Conservation (phyloP, 1,140 invertebrate species). For the Cyphomyrmex costatus region DNA sequence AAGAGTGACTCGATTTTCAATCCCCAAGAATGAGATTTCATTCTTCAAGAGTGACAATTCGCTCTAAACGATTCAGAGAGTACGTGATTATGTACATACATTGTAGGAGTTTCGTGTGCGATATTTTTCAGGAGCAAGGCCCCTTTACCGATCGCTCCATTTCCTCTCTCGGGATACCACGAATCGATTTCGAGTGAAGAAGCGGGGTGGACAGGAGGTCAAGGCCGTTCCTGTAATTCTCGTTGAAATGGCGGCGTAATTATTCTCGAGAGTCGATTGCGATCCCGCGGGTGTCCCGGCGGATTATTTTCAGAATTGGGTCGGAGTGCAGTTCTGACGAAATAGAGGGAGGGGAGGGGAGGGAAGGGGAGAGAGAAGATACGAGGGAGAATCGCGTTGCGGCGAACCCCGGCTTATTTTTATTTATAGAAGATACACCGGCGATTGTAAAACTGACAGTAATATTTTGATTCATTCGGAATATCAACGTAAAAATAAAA, state of each 20-base stretch:
- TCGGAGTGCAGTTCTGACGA: constrained; percentile 10
- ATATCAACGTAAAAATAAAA: background rate
- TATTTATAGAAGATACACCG: constrained; percentile 47
- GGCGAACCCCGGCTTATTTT: background rate
- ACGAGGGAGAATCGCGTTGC: background rate
- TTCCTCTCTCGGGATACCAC: background rate
- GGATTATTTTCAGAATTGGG: constrained; percentile 40
- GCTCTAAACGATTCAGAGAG: too few species aligned
- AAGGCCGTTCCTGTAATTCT: constrained; percentile 19
- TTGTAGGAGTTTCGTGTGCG: too few species aligned
- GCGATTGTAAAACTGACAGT: constrained; percentile 20
- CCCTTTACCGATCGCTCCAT: background rate
- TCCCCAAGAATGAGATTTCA: too few species aligned
- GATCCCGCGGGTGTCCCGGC: constrained; percentile 4
- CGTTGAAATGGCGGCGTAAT: background rate
- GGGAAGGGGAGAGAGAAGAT: background rate
- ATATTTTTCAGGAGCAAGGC: too few species aligned
- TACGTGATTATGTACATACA: too few species aligned
- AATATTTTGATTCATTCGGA: background rate
- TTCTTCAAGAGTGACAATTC: too few species aligned
- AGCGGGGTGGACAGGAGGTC: background rate
- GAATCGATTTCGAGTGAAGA: background rate
- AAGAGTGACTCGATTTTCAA: too few species aligned
- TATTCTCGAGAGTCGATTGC: background rate
- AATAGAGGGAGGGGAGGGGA: background rate